A percentile compares a stretch with the other conserved stretches of the same genome.
phyloP scores from a whole-genome alignment of 2,888 invertebrate species.

The Cosmorhoe ocellata region DNA sequence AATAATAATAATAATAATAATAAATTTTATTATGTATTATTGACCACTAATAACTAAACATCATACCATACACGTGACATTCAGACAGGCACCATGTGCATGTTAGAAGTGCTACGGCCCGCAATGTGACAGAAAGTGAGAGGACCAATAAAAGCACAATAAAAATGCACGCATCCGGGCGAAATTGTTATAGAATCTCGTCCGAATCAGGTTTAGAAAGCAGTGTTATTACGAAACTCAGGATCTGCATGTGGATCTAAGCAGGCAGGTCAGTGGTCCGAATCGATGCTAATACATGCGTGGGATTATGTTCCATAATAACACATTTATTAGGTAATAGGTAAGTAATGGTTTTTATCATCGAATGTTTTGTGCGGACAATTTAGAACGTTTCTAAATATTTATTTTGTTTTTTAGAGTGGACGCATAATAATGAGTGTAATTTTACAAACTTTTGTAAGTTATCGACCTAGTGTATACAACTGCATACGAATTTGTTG shows the following conservation, averaged over 20 bases:
- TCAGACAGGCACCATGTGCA: background rate
- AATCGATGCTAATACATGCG: slow-evolving; percentile 21
- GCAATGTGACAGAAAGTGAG: slow-evolving; percentile 66
- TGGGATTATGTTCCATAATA: slow-evolving; percentile 17
- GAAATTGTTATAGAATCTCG: slow-evolving; percentile 20
- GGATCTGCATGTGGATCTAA: background rate
- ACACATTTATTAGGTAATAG: background rate
- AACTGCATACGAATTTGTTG: too few relatives aligned
- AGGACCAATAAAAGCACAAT: slow-evolving; percentile 45
- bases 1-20: too few relatives aligned
- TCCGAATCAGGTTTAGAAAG: slow-evolving; percentile 42
- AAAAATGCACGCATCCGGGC: slow-evolving; percentile 21
- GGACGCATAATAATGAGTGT: too few relatives aligned
- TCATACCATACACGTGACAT: too few relatives aligned
- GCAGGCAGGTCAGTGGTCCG: background rate
- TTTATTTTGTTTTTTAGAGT: too few relatives aligned
- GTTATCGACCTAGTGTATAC: too few relatives aligned
- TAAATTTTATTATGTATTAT: too few relatives aligned
- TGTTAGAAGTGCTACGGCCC: slow-evolving; percentile 39
- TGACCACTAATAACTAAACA: too few relatives aligned
- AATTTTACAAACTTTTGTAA: too few relatives aligned
- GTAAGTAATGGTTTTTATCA: background rate
- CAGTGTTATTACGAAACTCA: slow-evolving; percentile 30
- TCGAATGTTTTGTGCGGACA: background rate
- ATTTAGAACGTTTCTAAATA: background rate